A percentile compares a stretch with the other conserved stretches of the same genome.
Evolutionary conservation across 2,113 vertebrate genomes (phyloP).

Genomic region (Dinomys branickii): DNA sequence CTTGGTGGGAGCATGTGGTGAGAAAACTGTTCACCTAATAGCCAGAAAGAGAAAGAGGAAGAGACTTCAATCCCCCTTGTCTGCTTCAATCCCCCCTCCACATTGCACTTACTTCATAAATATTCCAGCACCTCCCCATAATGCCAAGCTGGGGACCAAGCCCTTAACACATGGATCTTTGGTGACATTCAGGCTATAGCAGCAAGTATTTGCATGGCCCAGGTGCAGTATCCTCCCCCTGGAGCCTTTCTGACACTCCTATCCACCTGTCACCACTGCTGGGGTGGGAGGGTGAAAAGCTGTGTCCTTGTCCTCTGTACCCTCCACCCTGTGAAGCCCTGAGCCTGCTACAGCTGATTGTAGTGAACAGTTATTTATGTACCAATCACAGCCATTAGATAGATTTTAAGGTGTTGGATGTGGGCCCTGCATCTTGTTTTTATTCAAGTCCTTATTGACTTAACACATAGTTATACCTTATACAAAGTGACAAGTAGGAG

Average conservation of each 20-base stretch:
- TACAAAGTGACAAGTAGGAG: background rate
- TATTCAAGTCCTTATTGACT: background rate
- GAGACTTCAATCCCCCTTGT: background rate
- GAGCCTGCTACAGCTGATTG: background rate
- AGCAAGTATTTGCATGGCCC: background rate
- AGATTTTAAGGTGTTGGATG: too few species aligned
- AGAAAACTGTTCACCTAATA: background rate
- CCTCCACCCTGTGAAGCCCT: background rate
- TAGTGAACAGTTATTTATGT: background rate
- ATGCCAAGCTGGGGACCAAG: background rate
- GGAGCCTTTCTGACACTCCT: background rate
- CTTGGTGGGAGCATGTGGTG: background rate
- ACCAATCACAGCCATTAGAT: background rate
- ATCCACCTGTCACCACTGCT: background rate
- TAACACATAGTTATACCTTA: background rate
- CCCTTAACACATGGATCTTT: background rate
- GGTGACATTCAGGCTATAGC: background rate
- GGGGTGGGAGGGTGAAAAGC: rapidly evolving
- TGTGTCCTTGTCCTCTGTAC: background rate
- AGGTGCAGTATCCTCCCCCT: background rate
- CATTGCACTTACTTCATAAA: background rate
- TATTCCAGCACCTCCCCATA: background rate
- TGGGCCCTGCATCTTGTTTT: background rate
- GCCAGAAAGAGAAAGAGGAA: background rate
- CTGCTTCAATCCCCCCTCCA: background rate